A percentile compares a stretch with the other conserved stretches of the same genome.
phyloP scores from a whole-genome alignment of 2,113 vertebrate species.

The Electrona antarctica region DNA sequence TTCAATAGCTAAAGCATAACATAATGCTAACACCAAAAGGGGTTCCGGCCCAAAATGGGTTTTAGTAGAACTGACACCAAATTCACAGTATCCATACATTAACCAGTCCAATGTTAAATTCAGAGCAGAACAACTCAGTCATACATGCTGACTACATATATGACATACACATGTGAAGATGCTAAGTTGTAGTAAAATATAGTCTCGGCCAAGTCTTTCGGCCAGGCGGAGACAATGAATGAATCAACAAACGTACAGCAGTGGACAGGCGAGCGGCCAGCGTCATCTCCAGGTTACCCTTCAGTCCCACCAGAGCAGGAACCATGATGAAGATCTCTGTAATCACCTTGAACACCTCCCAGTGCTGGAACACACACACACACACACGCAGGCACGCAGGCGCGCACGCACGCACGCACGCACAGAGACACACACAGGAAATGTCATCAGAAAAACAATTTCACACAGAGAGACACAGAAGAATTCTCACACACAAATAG shows the following conservation, averaged over 20 bases:
- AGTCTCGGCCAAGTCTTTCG: too few relatives aligned
- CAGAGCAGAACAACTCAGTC: not conserved
- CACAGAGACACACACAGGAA: not conserved
- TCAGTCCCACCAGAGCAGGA: slow-evolving; percentile 93
- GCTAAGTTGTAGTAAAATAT: too few relatives aligned
- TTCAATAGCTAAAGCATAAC: too few relatives aligned
- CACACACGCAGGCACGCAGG: not conserved
- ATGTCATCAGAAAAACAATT: not conserved
- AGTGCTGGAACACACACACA: slow-evolving; percentile 83
- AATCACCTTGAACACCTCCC: slow-evolving; percentile 91
- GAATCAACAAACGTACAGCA: slow-evolving; percentile 78
- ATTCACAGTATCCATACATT: too few relatives aligned
- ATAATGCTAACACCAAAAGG: too few relatives aligned
- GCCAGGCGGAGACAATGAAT: too few relatives aligned
- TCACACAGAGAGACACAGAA: not conserved
- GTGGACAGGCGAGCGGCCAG: slow-evolving; percentile 95
- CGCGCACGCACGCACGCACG: too few relatives aligned
- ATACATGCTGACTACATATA: not conserved
- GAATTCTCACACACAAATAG: not conserved
- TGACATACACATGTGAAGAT: too few relatives aligned
- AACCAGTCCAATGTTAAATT: too few relatives aligned
- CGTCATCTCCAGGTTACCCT: slow-evolving; percentile 98
- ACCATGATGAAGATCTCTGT: slow-evolving; percentile 93
- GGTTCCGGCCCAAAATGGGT: too few relatives aligned
- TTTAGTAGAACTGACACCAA: not conserved